Evolutionary conservation across 2,113 vertebrate genomes (phyloP), one percentile per base, ranked within the genome.

Genomic region (Erpornis zantholeuca): DNA sequence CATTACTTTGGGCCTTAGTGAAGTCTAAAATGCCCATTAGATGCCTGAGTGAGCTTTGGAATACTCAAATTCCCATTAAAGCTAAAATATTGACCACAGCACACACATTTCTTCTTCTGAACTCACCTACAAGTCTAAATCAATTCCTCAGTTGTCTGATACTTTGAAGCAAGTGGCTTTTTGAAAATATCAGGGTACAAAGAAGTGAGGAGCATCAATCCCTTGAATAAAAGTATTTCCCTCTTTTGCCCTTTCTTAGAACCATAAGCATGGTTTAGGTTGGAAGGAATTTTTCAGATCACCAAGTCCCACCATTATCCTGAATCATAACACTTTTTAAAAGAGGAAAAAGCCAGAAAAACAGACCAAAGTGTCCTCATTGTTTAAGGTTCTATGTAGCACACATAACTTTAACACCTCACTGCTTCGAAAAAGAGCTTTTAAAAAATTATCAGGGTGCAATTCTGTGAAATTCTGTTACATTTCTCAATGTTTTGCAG

Each of bases 51-150:
- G 75, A 95, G 92, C 66, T 96, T 91, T 92, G 81, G 85, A 96
- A 97, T 90, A 87, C 79, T 91, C 77, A 86, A 35, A 86, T 97
- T 95, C 44, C 76, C 78, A 59, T 93, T 95, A 78, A 92, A 95
- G 44, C 71, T 94, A 60, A 92, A 96, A 88, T 89, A 93, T 87
- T 91, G 78, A 96, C 92, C 78, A 84, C n/a, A 64, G 27, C 50
- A 27, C 84, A 72, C 40, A 53, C 68, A 79, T 84, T 94, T 88
- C 47, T 92, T 92, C 64, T 85, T 90, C 93, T 75, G 64, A 85
- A 72, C 69, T 91, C 90, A 92, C 54, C 90, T 77, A 52, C 57
- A 76, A 75, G 31, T 72, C 60, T 76, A 76, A 96, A 95, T 92
- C 66, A 96, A 79, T 95, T 87, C 66, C 50, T 65, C 77, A 93